Conservation (phyloP, 2,113 vertebrate species). For the Rousettus leschenaultii region DNA sequence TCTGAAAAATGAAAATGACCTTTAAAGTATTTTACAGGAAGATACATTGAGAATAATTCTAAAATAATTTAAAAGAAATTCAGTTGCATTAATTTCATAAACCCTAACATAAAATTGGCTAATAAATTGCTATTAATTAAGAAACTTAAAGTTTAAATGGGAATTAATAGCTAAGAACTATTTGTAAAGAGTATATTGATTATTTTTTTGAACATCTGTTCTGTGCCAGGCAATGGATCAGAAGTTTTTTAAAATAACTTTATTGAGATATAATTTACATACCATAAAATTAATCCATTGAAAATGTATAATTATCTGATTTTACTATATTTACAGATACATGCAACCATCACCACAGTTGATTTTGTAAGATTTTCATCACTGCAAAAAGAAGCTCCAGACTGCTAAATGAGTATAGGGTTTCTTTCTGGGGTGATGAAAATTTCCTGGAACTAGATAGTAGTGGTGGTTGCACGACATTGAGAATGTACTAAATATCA, state of each 20-base stretch:
- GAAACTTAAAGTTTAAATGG: neutral
- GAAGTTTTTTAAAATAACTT: neutral
- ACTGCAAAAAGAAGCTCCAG: neutral
- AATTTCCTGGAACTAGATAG: neutral
- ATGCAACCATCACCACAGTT: neutral
- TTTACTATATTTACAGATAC: neutral
- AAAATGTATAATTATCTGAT: neutral
- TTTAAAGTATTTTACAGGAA: neutral
- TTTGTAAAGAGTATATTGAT: neutral
- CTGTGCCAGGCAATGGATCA: neutral
- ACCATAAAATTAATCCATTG: neutral
- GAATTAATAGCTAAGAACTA: neutral
- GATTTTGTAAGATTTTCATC: neutral
- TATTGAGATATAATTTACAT: neutral
- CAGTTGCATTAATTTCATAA: constrained; percentile 6
- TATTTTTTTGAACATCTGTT: neutral
- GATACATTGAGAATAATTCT: neutral
- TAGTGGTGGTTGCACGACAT: neutral
- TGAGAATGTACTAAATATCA: neutral
- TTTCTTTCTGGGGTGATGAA: neutral
- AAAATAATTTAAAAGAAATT: constrained; percentile 21
- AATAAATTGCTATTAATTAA: neutral
- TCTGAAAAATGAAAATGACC: neutral
- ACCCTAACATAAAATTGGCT: neutral
- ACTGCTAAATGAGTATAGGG: neutral